phyloP scores from a whole-genome alignment of 2,113 vertebrate species.

The Salvator merianae region DNA sequence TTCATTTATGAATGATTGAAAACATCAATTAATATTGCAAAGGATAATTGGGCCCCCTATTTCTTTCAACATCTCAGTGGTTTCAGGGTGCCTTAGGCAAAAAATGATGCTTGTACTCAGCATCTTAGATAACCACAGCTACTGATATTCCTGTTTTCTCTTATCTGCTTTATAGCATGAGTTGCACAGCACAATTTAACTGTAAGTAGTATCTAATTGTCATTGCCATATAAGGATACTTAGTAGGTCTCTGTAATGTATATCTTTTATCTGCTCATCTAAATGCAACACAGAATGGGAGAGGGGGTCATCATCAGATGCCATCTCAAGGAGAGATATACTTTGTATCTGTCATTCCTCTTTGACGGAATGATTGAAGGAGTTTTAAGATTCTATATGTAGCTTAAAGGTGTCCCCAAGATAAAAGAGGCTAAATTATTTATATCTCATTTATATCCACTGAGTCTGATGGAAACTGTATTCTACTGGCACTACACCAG shows the following conservation, averaged over 20 bases:
- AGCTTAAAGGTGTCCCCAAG: not conserved
- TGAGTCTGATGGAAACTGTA: not conserved
- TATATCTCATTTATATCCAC: not conserved
- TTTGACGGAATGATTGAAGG: constrained; percentile 11
- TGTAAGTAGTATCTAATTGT: not conserved
- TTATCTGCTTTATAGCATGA: not conserved
- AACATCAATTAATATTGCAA: not conserved
- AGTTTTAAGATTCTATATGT: not conserved
- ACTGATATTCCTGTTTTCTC: not conserved
- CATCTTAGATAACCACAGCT: not conserved
- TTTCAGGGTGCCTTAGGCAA: not conserved
- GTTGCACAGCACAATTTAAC: not conserved
- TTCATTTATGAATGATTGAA: not conserved
- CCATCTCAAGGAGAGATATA: not conserved
- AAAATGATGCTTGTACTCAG: not conserved
- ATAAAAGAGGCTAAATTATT: constrained; percentile 6
- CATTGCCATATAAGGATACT: not conserved
- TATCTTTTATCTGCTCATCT: not conserved
- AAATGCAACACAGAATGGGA: not conserved
- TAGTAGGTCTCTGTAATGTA: not conserved
- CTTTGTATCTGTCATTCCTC: not conserved
- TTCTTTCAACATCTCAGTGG: not conserved
- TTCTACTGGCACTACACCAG: not conserved
- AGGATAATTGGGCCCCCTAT: not conserved
- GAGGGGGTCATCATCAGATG: not conserved